Conservation (phyloP, 2,888 invertebrate species). For the Poecilus cupreus region DNA sequence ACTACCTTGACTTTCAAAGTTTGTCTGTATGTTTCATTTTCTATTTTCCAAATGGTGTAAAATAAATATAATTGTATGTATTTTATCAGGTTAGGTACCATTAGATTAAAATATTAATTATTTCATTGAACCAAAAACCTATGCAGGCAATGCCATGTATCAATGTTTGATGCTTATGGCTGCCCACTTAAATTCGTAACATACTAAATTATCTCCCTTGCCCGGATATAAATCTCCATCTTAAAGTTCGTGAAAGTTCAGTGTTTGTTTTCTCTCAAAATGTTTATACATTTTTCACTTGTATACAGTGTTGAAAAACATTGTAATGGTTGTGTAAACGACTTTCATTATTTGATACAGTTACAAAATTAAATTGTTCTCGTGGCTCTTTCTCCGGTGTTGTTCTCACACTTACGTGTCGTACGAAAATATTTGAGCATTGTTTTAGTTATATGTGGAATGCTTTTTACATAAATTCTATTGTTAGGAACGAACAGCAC, state of each 20-base stretch:
- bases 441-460: conserved; percentile 10
- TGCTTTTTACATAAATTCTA: conserved; percentile 39
- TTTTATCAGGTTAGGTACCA: too few species aligned
- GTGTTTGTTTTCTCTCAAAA: conserved; percentile 32
- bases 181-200: neutral
- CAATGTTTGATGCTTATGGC: neutral
- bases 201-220: conserved; percentile 9
- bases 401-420: conserved; percentile 6
- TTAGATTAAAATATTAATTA: too few species aligned
- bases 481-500: conserved; percentile 8
- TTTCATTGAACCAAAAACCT: too few species aligned
- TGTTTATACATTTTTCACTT: conserved; percentile 36
- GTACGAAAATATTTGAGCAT: conserved; percentile 32
- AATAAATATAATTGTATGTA: too few species aligned
- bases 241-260: conserved; percentile 28
- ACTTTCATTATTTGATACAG: conserved; percentile 35
- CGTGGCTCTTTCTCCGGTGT: neutral
- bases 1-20: too few species aligned
- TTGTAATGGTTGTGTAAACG: conserved; percentile 14
- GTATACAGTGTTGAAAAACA: conserved; percentile 20
- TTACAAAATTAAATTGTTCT: conserved; percentile 43
- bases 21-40: too few species aligned
- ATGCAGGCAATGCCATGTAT: neutral
- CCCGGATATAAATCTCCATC: neutral
- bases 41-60: too few species aligned